Evolutionary conservation across 2,113 vertebrate genomes (phyloP).

Genomic region (Rhabdornis inornatus): DNA sequence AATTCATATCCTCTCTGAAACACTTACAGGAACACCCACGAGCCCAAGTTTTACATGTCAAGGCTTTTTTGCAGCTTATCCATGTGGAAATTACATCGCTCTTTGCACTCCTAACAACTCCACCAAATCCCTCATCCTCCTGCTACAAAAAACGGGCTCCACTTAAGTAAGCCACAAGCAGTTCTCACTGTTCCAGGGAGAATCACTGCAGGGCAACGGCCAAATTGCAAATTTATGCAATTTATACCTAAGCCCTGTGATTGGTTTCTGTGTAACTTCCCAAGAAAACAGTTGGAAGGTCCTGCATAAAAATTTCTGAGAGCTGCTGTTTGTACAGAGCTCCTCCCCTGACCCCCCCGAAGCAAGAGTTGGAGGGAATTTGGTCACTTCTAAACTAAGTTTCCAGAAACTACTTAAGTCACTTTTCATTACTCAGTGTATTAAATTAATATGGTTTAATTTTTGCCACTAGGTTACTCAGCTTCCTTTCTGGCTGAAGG

Average conservation of each 20-base stretch:
- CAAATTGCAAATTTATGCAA: neutral
- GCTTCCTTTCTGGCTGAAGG: neutral
- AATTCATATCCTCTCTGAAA: neutral
- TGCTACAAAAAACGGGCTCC: neutral
- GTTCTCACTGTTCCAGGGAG: neutral
- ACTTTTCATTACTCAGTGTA: neutral
- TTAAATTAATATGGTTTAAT: neutral
- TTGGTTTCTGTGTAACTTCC: neutral
- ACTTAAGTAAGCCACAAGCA: neutral
- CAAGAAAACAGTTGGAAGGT: neutral
- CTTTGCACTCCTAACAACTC: neutral
- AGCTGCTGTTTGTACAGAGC: neutral
- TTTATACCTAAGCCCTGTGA: neutral
- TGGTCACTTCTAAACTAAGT: neutral
- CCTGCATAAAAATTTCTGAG: neutral
- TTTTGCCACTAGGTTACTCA: neutral
- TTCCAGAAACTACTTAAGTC: constrained; percentile 18
- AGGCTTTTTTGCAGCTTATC: neutral
- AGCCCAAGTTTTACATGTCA: neutral
- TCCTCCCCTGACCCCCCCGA: neutral
- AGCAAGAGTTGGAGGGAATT: neutral
- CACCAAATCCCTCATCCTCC: neutral
- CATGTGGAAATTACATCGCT: neutral
- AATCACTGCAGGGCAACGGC: neutral
- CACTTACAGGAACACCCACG: neutral